phyloP scores from a whole-genome alignment of 2,888 invertebrate genomes.

The Lathronympha strigana region DNA sequence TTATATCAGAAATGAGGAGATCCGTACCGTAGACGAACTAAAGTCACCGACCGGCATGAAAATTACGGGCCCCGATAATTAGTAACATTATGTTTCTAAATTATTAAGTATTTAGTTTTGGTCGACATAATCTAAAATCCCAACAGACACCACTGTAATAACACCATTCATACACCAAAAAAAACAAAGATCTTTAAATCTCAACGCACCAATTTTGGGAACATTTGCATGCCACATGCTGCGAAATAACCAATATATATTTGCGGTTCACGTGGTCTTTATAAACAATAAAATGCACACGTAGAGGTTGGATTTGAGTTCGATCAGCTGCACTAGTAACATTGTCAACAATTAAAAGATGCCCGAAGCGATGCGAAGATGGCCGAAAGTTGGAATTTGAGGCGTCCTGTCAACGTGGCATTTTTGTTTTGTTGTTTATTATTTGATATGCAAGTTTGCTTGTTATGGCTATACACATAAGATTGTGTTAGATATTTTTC shows the following conservation, averaged over 20 bases:
- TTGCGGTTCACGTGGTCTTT: neutral
- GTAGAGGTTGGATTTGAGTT: neutral
- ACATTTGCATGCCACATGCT: slow-evolving; percentile 16
- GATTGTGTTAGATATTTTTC: neutral
- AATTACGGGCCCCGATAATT: no score
- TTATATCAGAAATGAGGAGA: no score
- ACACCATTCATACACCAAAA: neutral
- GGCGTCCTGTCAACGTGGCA: neutral
- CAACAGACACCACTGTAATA: neutral
- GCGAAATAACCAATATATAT: neutral
- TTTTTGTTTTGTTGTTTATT: neutral
- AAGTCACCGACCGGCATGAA: no score
- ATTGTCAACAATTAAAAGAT: slow-evolving; percentile 9
- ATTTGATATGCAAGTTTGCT: neutral
- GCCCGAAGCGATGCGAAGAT: neutral
- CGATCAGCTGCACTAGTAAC: neutral
- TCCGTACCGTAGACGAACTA: no score
- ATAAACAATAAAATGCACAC: neutral
- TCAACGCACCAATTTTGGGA: slow-evolving; percentile 4
- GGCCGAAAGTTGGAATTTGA: neutral
- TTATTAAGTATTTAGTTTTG: neutral
- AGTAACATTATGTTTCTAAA: no score
- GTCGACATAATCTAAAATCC: neutral
- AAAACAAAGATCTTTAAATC: slow-evolving; percentile 3
- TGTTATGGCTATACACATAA: neutral